Evolutionary conservation across 2,113 vertebrate genomes (phyloP), one percentile per base, ranked within the genome.

Genomic region (Osmerus mordax): DNA sequence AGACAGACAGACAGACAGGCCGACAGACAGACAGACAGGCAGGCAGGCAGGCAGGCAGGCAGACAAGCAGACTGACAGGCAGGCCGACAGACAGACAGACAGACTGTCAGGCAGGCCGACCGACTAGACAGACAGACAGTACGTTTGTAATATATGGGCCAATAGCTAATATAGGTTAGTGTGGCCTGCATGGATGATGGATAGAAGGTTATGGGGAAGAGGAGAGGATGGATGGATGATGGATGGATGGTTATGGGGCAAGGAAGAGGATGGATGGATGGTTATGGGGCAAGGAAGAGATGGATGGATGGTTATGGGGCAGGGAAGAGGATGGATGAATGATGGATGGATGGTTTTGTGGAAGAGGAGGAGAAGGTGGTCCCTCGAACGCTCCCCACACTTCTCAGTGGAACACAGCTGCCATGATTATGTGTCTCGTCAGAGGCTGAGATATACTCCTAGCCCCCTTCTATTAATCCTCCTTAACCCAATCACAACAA

Each of bases 401-500:
- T 82, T 84, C 79, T n/a, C 15, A n/a, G 54, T 68, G 77, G 54
- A 65, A 69, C 72, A 59, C 5, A 23, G 69, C 16, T 81, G 61
- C 36, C 84, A 89, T 89, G 87, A 89, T 89, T 84, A 74, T 75
- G 71, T 41, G 28, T n/a, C 67, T 29, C 28, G 2, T 5, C 2
- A 16, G 23, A 52, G 28, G 18, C 12, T 36, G 52, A 85, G 76
- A 87, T 87, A 82, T 86, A 84, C 56, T 67, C 63, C 76, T 78
- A 71, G n/a, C 56, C n/a, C 21, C 32, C 11, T 21, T 11, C 81
- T 82, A 75, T 59, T 70, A 70, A 81, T 83, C 74, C 75, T 61
- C 70, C 73, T 78, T 85, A 68, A 84, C 84, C 82, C 67, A 68
- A 78, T 81, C 73, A 88, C 75, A 83, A 81, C 77, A 63, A 25